Conservation (phyloP, 1,140 invertebrate genomes). For the Ceratina calcarata region DNA sequence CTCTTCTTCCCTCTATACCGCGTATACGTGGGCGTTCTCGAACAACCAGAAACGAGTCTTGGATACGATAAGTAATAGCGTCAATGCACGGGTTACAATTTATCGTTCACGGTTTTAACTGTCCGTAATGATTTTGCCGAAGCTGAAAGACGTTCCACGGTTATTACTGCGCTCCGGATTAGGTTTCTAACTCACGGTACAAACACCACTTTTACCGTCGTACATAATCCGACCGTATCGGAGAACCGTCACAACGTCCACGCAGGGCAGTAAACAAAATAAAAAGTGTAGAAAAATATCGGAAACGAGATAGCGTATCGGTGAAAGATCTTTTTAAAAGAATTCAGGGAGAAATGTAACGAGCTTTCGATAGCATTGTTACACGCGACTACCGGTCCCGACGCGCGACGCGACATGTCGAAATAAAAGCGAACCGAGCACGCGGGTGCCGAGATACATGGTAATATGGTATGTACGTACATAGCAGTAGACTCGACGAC, state of each 20-base stretch:
- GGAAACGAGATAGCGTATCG: not conserved
- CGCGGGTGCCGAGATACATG: not conserved
- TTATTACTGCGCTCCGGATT: conserved; percentile 12
- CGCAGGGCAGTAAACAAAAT: not conserved
- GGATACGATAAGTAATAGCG: conserved; percentile 31
- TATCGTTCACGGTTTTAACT: conserved; percentile 33
- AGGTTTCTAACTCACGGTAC: conserved; percentile 24
- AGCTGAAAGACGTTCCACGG: conserved; percentile 16
- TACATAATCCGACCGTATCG: conserved; percentile 20
- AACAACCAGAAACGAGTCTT: conserved; percentile 36
- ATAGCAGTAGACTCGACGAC: not conserved
- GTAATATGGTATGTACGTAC: not conserved
- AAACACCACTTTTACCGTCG: not conserved
- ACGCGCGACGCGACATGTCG: not conserved
- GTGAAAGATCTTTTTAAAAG: not conserved
- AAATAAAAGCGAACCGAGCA: not conserved
- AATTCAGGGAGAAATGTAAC: not conserved
- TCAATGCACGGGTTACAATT: conserved; percentile 27
- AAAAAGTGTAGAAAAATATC: not conserved
- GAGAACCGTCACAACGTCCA: conserved; percentile 11
- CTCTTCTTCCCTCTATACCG: conserved; percentile 23
- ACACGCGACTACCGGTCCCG: not conserved
- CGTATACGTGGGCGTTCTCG: conserved; percentile 36
- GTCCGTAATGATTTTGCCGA: conserved; percentile 23
- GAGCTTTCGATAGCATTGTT: conserved; percentile 12